phyloP scores from a whole-genome alignment of 2,888 invertebrate genomes.

The Tiphia femorata region DNA sequence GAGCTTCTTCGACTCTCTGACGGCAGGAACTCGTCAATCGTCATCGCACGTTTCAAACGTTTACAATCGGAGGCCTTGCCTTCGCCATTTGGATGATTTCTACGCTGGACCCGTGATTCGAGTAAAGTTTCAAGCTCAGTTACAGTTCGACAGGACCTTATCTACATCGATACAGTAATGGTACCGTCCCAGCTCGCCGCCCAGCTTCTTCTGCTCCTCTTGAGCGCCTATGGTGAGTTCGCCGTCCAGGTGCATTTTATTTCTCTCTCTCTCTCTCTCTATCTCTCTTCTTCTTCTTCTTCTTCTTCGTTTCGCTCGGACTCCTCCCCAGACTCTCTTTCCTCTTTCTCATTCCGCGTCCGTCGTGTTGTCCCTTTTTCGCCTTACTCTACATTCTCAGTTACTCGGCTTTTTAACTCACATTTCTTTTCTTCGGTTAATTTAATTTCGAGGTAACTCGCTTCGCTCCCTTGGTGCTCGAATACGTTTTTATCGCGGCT shows the following conservation, averaged over 20 bases:
- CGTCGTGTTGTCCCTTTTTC: not conserved
- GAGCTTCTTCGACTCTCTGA: constrained; percentile 58
- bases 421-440: too few species aligned
- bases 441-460: too few species aligned
- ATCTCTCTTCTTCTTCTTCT: not conserved
- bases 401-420: too few species aligned
- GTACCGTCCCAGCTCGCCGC: constrained; percentile 52
- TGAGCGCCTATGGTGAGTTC: constrained; percentile 61
- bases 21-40: constrained; percentile 8
- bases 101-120: constrained; percentile 20
- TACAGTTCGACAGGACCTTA: constrained; percentile 35
- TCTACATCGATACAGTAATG: constrained; percentile 54
- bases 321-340: not conserved
- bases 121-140: not conserved
- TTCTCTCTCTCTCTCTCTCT: not conserved
- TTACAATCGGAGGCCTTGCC: too few species aligned
- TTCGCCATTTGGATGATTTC: constrained; percentile 40
- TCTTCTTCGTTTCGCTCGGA: not conserved
- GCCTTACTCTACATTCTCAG: too few species aligned
- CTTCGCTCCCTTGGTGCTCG: too few species aligned
- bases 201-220: constrained; percentile 57
- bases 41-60: not conserved
- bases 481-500: too few species aligned
- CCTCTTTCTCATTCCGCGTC: not conserved
- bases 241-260: not conserved